Conservation (phyloP, 2,888 invertebrate species). For the Podabrus alpinus region DNA sequence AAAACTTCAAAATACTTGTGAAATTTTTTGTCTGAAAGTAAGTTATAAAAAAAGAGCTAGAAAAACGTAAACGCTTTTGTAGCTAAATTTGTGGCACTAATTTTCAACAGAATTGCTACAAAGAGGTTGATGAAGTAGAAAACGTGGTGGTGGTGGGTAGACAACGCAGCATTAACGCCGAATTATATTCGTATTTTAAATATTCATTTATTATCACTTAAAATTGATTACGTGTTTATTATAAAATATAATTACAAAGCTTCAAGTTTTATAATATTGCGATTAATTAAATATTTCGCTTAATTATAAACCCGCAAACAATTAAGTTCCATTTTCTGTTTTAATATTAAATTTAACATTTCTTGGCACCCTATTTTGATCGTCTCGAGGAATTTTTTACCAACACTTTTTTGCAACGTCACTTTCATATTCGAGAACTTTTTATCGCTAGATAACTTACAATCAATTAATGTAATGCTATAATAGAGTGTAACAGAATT, state of each 20-base stretch:
- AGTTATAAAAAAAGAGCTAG: not conserved
- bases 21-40: not conserved
- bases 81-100: slow-evolving; percentile 1
- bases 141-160: not conserved
- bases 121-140: slow-evolving; percentile 1
- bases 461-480: not conserved
- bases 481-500: too few relatives aligned
- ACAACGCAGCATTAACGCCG: not conserved
- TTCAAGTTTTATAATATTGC: not conserved
- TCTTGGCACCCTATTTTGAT: not conserved
- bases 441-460: not conserved
- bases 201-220: not conserved
- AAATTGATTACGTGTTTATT: not conserved
- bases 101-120: not conserved
- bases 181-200: not conserved
- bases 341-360: not conserved
- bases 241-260: not conserved
- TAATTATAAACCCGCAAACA: not conserved
- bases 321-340: not conserved
- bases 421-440: not conserved
- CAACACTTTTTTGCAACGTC: not conserved
- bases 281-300: not conserved
- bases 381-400: not conserved
- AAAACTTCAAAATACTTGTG: not conserved
- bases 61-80: not conserved